Evolutionary conservation across 2,888 invertebrate genomes (phyloP).

Genomic region (Drosophila picticornis): DNA sequence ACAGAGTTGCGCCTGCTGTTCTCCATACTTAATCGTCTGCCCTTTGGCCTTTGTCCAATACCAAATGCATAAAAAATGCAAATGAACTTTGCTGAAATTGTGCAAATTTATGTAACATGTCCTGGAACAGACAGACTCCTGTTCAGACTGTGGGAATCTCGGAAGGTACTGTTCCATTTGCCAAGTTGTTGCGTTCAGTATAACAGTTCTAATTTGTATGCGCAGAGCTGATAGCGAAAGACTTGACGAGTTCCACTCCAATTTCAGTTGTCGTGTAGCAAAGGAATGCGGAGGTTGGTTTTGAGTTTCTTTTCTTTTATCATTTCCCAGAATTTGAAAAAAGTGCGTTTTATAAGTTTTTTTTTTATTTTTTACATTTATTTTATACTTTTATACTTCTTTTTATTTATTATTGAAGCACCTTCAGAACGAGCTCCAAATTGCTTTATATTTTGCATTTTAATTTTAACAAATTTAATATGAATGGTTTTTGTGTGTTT

Average conservation of each 20-base stretch:
- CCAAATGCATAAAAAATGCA: conserved; percentile 71
- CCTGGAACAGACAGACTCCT: conserved; percentile 15
- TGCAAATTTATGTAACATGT: conserved; percentile 67
- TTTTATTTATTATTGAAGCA: background rate
- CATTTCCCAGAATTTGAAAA: background rate
- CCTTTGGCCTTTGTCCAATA: background rate
- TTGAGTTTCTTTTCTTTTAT: background rate
- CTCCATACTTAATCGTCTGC: background rate
- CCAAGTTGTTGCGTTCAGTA: conserved; percentile 34
- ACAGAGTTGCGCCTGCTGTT: conserved; percentile 10
- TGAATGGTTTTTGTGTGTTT: background rate
- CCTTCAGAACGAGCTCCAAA: background rate
- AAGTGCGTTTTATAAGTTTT: background rate
- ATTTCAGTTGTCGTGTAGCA: conserved; percentile 29
- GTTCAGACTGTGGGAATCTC: background rate
- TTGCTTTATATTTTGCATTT: background rate
- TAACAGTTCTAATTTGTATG: conserved; percentile 51
- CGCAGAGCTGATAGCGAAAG: background rate
- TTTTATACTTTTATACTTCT: too few species aligned
- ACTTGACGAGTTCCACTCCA: background rate
- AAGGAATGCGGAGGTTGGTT: conserved; percentile 14
- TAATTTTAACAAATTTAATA: background rate
- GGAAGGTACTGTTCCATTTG: conserved; percentile 41
- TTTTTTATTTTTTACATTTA: background rate
- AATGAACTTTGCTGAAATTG: conserved; percentile 63